Conservation (phyloP, 2,113 vertebrate genomes). For the Pseudorectes ferrugineus region DNA sequence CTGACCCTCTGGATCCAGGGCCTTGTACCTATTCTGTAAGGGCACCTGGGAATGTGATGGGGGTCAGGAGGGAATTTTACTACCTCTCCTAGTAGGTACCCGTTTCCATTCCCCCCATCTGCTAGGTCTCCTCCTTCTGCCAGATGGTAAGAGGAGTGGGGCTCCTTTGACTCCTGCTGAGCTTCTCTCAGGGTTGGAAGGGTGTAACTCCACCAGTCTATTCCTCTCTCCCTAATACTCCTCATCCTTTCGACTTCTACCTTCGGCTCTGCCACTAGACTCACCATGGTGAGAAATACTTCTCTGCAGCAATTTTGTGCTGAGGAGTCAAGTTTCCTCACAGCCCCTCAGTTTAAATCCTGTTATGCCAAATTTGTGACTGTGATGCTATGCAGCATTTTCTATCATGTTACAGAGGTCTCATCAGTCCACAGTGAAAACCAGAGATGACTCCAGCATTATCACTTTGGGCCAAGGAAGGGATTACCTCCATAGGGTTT, state of each 20-base stretch:
- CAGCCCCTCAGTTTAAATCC: neutral
- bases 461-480: neutral
- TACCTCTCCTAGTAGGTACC: neutral
- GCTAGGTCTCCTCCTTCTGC: neutral
- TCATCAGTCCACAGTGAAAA: neutral
- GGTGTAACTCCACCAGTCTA: neutral
- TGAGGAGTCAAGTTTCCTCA: neutral
- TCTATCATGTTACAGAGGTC: neutral
- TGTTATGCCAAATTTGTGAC: neutral
- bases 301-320: neutral
- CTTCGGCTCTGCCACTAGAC: neutral
- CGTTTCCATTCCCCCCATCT: neutral
- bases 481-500: neutral
- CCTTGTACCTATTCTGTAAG: neutral
- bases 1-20: neutral
- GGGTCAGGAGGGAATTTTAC: neutral
- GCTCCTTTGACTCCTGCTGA: neutral
- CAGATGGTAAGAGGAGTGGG: no score
- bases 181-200: neutral
- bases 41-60: neutral
- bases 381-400: neutral
- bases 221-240: neutral
- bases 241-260: neutral
- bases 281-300: accelerated
- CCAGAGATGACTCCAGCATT: neutral